Evolutionary conservation across 2,113 vertebrate genomes (phyloP).

Genomic region (Kryptolebias marmoratus): DNA sequence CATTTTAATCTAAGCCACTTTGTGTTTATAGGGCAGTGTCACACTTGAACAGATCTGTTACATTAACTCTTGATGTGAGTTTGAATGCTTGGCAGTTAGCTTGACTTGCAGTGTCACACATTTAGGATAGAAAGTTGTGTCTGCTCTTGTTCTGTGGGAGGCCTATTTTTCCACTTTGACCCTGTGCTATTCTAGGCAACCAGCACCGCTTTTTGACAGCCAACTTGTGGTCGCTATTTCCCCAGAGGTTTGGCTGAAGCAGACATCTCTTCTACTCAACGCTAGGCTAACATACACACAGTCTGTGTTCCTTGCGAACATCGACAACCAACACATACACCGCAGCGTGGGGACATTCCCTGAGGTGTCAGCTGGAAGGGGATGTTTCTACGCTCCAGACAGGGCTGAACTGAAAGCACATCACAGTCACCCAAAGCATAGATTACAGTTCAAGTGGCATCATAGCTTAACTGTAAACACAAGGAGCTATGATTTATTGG

Average conservation of each 20-base stretch:
- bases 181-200: constrained; percentile 61
- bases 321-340: constrained; percentile 47
- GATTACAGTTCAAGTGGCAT: constrained; percentile 21
- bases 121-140: constrained; percentile 49
- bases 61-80: constrained; percentile 40
- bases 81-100: constrained; percentile 45
- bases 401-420: constrained; percentile 35
- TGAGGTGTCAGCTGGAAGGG: constrained; percentile 56
- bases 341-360: constrained; percentile 50
- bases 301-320: constrained; percentile 50
- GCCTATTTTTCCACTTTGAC: constrained; percentile 61
- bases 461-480: constrained; percentile 15
- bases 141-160: constrained; percentile 57
- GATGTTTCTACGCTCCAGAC: constrained; percentile 41
- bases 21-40: constrained; percentile 7
- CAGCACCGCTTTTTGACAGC: constrained; percentile 65
- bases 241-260: constrained; percentile 59
- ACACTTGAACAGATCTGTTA: constrained; percentile 36
- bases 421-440: constrained; percentile 26
- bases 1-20: not conserved
- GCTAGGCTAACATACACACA: constrained; percentile 43
- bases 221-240: constrained; percentile 69
- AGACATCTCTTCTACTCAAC: constrained; percentile 60
- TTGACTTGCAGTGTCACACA: constrained; percentile 47
- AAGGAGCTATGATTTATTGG: constrained; percentile 17